Percentiles rank a stretch among this genome's conserved stretches.
phyloP scores from a whole-genome alignment of 2,113 vertebrate species.

The Hystrix brachyura region DNA sequence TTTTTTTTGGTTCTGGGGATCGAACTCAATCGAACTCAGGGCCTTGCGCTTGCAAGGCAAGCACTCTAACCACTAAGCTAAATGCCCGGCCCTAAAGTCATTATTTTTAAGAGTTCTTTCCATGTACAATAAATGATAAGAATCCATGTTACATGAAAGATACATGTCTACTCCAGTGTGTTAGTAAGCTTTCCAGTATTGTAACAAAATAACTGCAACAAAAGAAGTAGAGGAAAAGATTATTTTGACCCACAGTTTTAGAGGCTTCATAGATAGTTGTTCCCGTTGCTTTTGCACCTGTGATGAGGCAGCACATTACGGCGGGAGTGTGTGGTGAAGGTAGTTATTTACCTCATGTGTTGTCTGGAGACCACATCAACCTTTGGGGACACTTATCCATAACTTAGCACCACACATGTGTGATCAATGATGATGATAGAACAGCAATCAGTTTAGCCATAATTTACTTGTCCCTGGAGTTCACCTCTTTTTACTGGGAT shows the following conservation, averaged over 20 bases:
- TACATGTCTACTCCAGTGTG: background rate
- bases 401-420: background rate
- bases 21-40: too few species aligned
- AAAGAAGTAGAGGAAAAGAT: background rate
- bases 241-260: background rate
- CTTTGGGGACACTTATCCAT: background rate
- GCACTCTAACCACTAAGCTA: too few species aligned
- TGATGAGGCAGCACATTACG: background rate
- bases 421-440: background rate
- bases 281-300: background rate
- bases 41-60: too few species aligned
- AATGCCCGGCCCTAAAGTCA: too few species aligned
- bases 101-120: background rate
- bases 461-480: background rate
- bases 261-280: background rate
- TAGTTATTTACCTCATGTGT: background rate
- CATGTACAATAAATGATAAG: background rate
- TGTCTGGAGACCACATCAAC: accelerated
- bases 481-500: background rate
- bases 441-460: too few species aligned
- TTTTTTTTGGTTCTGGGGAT: too few species aligned
- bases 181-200: background rate
- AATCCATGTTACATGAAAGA: background rate
- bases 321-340: too few species aligned
- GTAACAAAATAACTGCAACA: background rate